Evolutionary conservation across 2,797 vertebrate species (phyloP), one percentile per base, ranked within the genome.

Genomic region (Sebastes cheni): DNA sequence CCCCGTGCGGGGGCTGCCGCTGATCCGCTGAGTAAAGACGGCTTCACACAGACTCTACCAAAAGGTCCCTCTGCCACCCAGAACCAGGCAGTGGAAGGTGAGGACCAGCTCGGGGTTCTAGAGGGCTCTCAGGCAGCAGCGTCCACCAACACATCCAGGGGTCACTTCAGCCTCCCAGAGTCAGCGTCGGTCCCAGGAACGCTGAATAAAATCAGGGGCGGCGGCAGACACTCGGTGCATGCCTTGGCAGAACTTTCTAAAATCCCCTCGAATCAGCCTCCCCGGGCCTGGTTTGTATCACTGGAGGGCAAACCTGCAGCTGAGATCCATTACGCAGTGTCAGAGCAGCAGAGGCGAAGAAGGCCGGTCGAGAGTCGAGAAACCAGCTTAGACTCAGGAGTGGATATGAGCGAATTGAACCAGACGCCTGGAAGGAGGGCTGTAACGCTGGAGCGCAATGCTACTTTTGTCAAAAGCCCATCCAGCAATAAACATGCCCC

Each of bases 281-380:
- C 98, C 4, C 94, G 97, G 78, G 97, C 97, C 0, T 99, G 98
- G 98, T 99, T 99, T n/a, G 98, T 98, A 9, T 98, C 97, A 0
- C 90, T 99, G 70, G 98, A 99, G 27, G 98, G 97, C 7, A 97
- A 97, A 77, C 98, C 98, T 0, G 96, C 96, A 0, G 97, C 97
- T 5, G 97, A 97, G 92, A 97, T 99, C 86, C 96, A 95, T 25
- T 97, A 97, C 71, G 95, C 96, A 1, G 96, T 97, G 75, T 62
- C 90, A 0, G 96, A 98, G 88, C 96, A 97, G 89, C 95, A 97
- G 90, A 96, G 93, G 94, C 96, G 91, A 88, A 94, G 74, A 83
- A 93, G 88, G 32, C 89, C 96, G 78, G 89, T 79, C 0, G 89
- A 95, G 5, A 97, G 97, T 54, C 96, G 97, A 0, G 97, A 97